Evolutionary conservation across 2,888 invertebrate genomes (phyloP).

Genomic region (Augochlorella aurata): DNA sequence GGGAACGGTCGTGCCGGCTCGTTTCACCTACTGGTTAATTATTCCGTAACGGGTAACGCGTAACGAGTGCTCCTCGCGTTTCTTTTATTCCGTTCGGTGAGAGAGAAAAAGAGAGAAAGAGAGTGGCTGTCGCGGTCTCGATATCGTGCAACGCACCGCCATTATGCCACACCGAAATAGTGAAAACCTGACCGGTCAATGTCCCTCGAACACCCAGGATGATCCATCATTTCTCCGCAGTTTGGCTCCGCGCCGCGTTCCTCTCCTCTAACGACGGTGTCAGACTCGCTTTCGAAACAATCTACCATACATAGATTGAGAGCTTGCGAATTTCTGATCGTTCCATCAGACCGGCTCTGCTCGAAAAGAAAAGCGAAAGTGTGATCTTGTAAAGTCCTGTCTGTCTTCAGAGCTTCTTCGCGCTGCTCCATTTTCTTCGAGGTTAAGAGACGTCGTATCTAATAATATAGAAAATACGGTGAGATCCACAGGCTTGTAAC

Average conservation of each 20-base stretch:
- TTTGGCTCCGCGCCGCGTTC: neutral
- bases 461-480: too few relatives aligned
- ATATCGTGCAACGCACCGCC: neutral
- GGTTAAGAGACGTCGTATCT: too few relatives aligned
- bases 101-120: too few relatives aligned
- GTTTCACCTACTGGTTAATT: neutral
- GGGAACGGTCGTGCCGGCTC: neutral
- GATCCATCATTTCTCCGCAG: conserved; percentile 8
- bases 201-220: conserved; percentile 1
- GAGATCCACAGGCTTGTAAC: too few relatives aligned
- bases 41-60: neutral
- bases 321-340: neutral
- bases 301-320: neutral
- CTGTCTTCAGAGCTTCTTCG: too few relatives aligned
- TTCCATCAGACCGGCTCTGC: neutral
- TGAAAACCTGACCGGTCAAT: neutral
- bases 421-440: too few relatives aligned
- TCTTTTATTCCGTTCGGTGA: neutral
- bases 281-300: conserved; percentile 4
- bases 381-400: neutral
- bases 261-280: neutral
- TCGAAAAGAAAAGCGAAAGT: neutral
- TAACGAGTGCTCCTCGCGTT: neutral
- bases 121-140: too few relatives aligned
- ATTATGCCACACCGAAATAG: neutral